Base-by-base conservation (phyloP, 1,140 invertebrate species). In the Habropoda laboriosa region DNA sequence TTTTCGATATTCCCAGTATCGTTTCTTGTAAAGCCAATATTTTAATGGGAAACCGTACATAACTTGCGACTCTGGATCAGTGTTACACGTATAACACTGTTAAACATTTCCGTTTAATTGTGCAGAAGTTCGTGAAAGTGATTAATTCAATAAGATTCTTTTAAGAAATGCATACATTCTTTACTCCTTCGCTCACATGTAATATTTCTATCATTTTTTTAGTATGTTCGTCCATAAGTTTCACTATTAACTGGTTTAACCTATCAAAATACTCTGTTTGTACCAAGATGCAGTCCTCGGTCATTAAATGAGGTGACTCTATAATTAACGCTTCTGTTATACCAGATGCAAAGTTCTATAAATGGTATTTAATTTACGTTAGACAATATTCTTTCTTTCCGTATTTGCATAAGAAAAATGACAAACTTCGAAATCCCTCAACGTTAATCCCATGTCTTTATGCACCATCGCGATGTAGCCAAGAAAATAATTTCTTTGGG, bases 401-500 rank as follows among this genome's bases (percentile, higher is more conserved):
- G 1, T 47, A 10, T 32, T n/a, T 13, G 24, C 1, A 13, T 2
- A 32, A 3, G n/a, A 58, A 40, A 40, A 8, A 18, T 3, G 16
- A 63, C 45, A 4, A 21, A 63, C 45, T 35, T 53, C 12, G 16
- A 61, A 38, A 66, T 66, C 73, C 12, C 2, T 8, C 5, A 24
- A 4, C 2, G 73, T 42, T 13, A 75, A 18, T 30, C 60, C 60
- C 73, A 75, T 66, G 12, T 75, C 60, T n/a, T 80, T 82, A 35
- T 83, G 83, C 32, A 83, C 49, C 73, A 85, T 85, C 6, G 83
- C 81, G 13, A 85, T 66, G 13, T 83, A 83, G 0, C 75, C 77
- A 16, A 85, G 45, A 18, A 83, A 47, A 70, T 85, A 47, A 58
- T 80, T 35, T 30, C 57, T 72, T 24, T 67, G 67, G 3, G 38